Base-by-base conservation (phyloP, 1,140 invertebrate genomes). In the Formica selysi region DNA sequence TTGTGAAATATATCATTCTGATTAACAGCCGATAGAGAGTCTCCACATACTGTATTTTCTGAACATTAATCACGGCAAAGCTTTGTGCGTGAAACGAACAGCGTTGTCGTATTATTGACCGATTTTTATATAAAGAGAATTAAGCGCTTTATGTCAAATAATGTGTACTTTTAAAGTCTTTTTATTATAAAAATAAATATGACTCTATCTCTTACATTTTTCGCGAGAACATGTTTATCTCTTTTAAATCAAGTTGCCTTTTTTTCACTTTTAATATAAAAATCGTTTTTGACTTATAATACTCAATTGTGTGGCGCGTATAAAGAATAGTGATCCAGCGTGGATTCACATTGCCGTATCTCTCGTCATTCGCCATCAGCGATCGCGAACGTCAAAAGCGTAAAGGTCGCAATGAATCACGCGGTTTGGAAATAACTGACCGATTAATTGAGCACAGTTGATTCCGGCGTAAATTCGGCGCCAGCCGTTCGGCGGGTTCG, bases 361-460 rank as follows among this genome's bases (percentile, higher is more conserved):
- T 68, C 7, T 44, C 64, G 48, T 2, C 26, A 19, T 44, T 38
- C 19, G 61, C 5, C 44, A 51, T 80, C 62, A n/a, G 11, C 48
- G 6, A 29, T 41, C 7, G 54, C 26, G 26, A 32, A 32, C 16
- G 51, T 4, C 32, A 16, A 61, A 74, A 61, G 67, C 36, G 51
- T 59, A 81, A 81, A 41, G 26, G 44, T 74, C 29, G 51, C 79
- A 61, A 83, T 83, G 61, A 83, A 83, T 83, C 68, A n/a, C 3
- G 1, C 68, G 57, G 38, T 73, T 83, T 74, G 79, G 57, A 83
- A 74, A 54, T 83, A 74, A 83, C 79, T 32, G 67, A 4, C 26
- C 79, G 79, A 83, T 83, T 83, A 83, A 83, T 83, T 74, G 79
- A 29, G 57, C 68, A 32, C 79, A 74, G 79, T 83, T 73, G 79